Percentiles rank a stretch among this genome's conserved stretches.
Conservation (phyloP, 2,797 vertebrate species). For the Takifugu ocellatus region DNA sequence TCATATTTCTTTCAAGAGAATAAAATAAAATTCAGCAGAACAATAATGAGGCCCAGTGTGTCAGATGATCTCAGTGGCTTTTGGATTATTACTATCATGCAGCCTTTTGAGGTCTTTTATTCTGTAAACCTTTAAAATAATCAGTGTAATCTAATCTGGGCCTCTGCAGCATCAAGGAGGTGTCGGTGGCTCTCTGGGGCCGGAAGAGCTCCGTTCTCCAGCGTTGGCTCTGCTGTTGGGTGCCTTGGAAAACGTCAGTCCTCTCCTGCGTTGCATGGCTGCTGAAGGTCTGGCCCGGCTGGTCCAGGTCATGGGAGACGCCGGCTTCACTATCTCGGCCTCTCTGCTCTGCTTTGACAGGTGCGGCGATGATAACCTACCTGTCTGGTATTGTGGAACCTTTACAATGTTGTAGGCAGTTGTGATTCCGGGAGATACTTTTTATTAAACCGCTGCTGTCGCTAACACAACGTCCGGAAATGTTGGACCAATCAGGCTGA, state of each 20-base stretch:
- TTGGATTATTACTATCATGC: too few relatives aligned
- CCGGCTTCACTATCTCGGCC: constrained; percentile 80
- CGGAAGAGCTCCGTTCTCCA: constrained; percentile 81
- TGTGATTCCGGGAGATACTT: not conserved
- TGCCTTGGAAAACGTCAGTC: constrained; percentile 83
- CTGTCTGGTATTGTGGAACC: too few relatives aligned
- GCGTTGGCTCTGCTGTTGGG: constrained; percentile 77
- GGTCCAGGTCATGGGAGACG: constrained; percentile 82
- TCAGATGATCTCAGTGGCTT: not conserved
- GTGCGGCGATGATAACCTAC: constrained; percentile 62
- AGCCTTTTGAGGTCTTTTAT: too few relatives aligned
- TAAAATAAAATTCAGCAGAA: too few relatives aligned
- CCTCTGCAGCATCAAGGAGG: constrained; percentile 70
- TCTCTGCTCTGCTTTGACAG: constrained; percentile 90
- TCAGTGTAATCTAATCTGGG: not conserved
- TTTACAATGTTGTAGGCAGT: too few relatives aligned
- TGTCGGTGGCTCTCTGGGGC: constrained; percentile 72
- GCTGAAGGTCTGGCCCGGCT: constrained; percentile 86
- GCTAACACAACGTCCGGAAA: too few relatives aligned
- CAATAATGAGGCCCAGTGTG: not conserved
- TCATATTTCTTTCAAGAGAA: too few relatives aligned
- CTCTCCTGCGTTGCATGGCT: constrained; percentile 84
- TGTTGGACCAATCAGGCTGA: constrained; percentile 72
- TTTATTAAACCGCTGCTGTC: not conserved
- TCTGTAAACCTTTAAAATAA: too few relatives aligned